Base-by-base conservation (phyloP, 2,888 invertebrate genomes). In the Caenorhabditis becei region DNA sequence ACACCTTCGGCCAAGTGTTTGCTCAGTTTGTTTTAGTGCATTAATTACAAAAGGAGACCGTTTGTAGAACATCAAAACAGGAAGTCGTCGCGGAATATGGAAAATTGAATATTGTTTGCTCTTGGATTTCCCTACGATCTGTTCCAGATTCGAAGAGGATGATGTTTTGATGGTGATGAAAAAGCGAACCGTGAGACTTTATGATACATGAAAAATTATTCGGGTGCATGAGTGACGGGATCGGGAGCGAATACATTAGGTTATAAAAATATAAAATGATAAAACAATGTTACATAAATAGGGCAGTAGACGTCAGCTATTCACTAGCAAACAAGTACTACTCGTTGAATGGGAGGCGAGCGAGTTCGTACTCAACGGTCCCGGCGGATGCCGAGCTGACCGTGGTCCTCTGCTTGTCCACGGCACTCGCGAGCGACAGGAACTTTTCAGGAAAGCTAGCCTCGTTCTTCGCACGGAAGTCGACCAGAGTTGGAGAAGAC, bases 1-100 rank as follows among this genome's bases (percentile, higher is more conserved):
- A 66, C 69, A 49, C 49, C 67, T 44, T 23, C 41, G 24, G 37
- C 18, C 35, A 53, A 63, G 66, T 75, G 75, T 75, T 75, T 75
- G 66, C 66, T 23, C 54, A 75, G 61, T 75, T 75, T 74, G 74
- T 74, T 66, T 66, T 53, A 51, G 75, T 75, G 66, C 75, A 75
- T 75, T 75, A 75, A 75, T 75, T 75, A 75, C 75, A 75, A 75
- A 75, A 66, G 65, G 56, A 41, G 18, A n/a, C 20, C 37, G 37
- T 37, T 41, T 41, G 23, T 54, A 23, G 63, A 54, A 37, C 28
- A 56, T 65, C 63, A 72, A 63, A 72, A 72, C 72, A 72, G 72
- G 72, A 72, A 72, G 72, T 72, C 56, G 26, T 61, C 23, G 47
- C 18, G 23, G 32, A 24, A 41, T 14, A 14, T 47, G 47, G 18